Percentiles rank a stretch among this genome's conserved stretches.
Conservation (phyloP, 2,888 invertebrate species). For the Trichopoda pennipes region DNA sequence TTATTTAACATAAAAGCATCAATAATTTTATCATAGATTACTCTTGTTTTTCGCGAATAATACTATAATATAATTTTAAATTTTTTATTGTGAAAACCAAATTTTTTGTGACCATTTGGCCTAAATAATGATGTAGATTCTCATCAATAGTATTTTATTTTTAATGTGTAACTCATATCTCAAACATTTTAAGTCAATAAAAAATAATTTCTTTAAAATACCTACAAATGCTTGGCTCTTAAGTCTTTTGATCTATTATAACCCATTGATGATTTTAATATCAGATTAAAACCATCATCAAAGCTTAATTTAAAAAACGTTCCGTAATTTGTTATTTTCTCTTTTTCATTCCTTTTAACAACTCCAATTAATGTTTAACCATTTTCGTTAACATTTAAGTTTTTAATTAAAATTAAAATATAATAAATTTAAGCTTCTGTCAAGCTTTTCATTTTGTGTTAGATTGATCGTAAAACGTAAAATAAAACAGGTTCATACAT, state of each 20-base stretch:
- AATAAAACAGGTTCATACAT: neutral
- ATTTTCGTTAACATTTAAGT: neutral
- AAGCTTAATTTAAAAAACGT: too few relatives aligned
- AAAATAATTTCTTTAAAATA: neutral
- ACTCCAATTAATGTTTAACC: neutral
- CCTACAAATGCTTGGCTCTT: neutral
- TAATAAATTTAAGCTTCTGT: neutral
- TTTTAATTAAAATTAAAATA: neutral
- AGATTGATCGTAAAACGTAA: neutral
- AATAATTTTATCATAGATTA: too few relatives aligned
- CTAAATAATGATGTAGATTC: too few relatives aligned
- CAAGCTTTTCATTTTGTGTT: conserved; percentile 34
- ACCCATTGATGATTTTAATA: neutral
- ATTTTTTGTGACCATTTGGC: too few relatives aligned
- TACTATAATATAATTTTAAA: too few relatives aligned
- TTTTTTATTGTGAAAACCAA: too few relatives aligned
- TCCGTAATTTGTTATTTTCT: too few relatives aligned
- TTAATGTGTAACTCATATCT: neutral
- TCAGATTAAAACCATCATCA: too few relatives aligned
- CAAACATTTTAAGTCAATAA: neutral
- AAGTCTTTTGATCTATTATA: neutral
- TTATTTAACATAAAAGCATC: too few relatives aligned
- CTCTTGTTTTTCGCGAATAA: too few relatives aligned
- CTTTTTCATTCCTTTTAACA: too few relatives aligned
- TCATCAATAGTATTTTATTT: too few relatives aligned